These are phyloP conservation scores for Graptemys geographica DNA, from an alignment of 2,797 vertebrate species.

Conservation along the genomic window DNA sequence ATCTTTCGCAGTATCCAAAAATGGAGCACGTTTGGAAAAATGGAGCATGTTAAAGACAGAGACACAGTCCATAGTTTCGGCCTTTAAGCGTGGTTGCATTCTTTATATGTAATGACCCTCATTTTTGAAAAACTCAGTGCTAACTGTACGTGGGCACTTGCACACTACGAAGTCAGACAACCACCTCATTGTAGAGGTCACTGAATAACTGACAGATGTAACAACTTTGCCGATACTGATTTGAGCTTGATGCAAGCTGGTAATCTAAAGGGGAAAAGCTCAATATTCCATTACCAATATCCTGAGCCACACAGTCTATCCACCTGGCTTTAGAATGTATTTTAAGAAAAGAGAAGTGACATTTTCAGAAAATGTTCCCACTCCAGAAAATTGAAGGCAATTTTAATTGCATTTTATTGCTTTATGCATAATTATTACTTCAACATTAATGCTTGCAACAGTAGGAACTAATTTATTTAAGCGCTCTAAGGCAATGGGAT, in stretches of 20 bases:
- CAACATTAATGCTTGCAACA: conserved; percentile 67
- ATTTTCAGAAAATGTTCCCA: conserved; percentile 33
- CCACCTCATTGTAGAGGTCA: conserved; percentile 47
- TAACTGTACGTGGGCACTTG: conserved; percentile 34
- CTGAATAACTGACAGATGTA: conserved; percentile 51
- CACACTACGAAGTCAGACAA: not conserved
- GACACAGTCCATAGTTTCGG: not conserved
- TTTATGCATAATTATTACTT: conserved; percentile 71
- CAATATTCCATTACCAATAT: not conserved
- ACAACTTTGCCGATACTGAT: conserved; percentile 52
- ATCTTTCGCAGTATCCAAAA: not conserved
- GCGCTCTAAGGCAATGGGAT: conserved; percentile 65
- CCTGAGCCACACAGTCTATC: conserved; percentile 3
- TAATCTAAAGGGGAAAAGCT: conserved; percentile 1
- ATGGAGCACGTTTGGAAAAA: not conserved
- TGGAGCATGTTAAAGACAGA: not conserved
- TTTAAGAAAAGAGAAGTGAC: conserved; percentile 59
- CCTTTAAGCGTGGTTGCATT: not conserved
- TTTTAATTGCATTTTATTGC: conserved; percentile 69
- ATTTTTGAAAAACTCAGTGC: not conserved
- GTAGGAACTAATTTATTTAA: conserved; percentile 72
- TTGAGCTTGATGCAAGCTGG: conserved; percentile 51
- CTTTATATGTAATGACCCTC: conserved; percentile 30
- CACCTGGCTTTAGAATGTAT: conserved; percentile 53
- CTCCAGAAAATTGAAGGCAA: conserved; percentile 27